Conservation (phyloP, 2,113 vertebrate species). For the Mola mola region DNA sequence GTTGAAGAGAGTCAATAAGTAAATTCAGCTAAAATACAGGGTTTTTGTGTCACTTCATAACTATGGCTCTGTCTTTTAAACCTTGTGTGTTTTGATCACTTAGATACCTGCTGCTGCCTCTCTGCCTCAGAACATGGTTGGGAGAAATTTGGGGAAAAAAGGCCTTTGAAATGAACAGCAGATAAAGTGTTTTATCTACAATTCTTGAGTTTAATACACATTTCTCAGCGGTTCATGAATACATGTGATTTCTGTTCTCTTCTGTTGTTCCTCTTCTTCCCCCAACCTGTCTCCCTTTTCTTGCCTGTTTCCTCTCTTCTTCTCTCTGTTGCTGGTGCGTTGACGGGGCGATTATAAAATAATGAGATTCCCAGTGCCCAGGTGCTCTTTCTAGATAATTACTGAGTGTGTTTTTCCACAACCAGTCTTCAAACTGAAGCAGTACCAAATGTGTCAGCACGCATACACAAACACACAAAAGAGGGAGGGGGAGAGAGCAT, state of each 20-base stretch:
- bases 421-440: constrained; percentile 59
- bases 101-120: not conserved
- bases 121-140: not conserved
- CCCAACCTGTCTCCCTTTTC: not conserved
- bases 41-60: not conserved
- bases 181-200: constrained; percentile 1
- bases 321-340: not conserved
- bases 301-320: not conserved
- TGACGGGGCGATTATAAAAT: constrained; percentile 39
- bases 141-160: not conserved
- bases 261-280: constrained; percentile 17
- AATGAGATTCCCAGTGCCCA: constrained; percentile 69
- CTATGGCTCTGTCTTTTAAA: not conserved
- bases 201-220: not conserved
- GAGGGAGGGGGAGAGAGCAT: constrained; percentile 14
- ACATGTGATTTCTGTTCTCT: not conserved
- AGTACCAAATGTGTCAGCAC: constrained; percentile 52
- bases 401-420: constrained; percentile 62
- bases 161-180: not conserved
- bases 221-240: too few relatives aligned
- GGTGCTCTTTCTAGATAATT: constrained; percentile 75
- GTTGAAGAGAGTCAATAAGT: not conserved
- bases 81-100: constrained; percentile 21
- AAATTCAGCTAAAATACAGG: not conserved
- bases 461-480: constrained; percentile 38